Evolutionary conservation across 2,888 invertebrate species (phyloP).

Genomic region (Ormyrus rosae): DNA sequence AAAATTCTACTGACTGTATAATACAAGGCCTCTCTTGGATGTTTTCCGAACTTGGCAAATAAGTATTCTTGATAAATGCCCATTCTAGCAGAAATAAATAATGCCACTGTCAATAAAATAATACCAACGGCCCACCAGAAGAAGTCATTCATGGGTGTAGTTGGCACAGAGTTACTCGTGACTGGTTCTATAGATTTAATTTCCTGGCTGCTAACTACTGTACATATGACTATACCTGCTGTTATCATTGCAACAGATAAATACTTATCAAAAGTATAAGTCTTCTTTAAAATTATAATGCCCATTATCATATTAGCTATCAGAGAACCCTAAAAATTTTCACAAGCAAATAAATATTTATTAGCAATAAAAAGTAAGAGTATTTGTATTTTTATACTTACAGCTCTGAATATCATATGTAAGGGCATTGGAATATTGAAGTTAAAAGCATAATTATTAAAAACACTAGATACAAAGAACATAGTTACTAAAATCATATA

Average conservation of each 20-base stretch:
- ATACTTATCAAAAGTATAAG: constrained; percentile 90
- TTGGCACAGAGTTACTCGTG: constrained; percentile 71
- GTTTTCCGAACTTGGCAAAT: constrained; percentile 90
- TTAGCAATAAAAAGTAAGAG: too few species aligned
- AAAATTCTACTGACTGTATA: constrained; percentile 81
- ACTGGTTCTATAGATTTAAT: constrained; percentile 78
- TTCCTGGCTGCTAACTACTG: constrained; percentile 88
- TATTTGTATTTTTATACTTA: constrained; percentile 75
- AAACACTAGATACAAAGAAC: constrained; percentile 94
- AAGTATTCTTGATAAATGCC: constrained; percentile 95
- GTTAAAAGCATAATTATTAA: constrained; percentile 96
- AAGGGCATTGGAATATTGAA: constrained; percentile 98
- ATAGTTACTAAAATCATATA: constrained; percentile 90
- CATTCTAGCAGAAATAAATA: constrained; percentile 96
- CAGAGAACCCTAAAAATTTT: constrained; percentile 86
- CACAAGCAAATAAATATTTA: background rate
- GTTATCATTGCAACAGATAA: constrained; percentile 95
- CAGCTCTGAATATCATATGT: constrained; percentile 98
- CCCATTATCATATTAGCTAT: constrained; percentile 98
- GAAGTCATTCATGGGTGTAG: constrained; percentile 77
- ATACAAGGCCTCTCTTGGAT: constrained; percentile 91
- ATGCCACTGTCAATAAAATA: constrained; percentile 87
- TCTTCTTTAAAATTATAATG: constrained; percentile 89
- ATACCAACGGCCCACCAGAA: constrained; percentile 86
- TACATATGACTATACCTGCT: constrained; percentile 93